Evolutionary conservation across 2,113 vertebrate species (phyloP), one percentile per base, ranked within the genome.

Genomic region (Nibea coibor): DNA sequence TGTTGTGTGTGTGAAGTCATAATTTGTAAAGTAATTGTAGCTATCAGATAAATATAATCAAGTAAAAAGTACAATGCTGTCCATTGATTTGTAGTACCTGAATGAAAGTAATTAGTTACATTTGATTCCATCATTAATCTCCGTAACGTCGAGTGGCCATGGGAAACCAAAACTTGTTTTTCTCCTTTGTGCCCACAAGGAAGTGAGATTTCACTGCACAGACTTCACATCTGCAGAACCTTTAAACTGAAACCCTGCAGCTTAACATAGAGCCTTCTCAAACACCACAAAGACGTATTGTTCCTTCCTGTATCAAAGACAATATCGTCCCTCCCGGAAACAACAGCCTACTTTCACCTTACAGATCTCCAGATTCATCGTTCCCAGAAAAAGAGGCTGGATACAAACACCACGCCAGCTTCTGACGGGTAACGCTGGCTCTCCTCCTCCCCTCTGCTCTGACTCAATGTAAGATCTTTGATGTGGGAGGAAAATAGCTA

Each of bases 391-490:
- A 75, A n/a, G 10, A 53, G 42, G 24, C 45, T 15, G 22, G 45
- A 75, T 24, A 59, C 10, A 0, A 62, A 61, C 64, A 43, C 28
- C 50, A 28, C 2, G 26, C 45, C 62, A 16, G 43, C 50, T 65
- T 72, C 66, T 4, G 65, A 58, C 59, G 31, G 42, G 69, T 17
- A 48, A 28, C 39, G 53, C 75, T 63, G 65, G 62, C 31, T 78
- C 53, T 16, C 39, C 63, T 87, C 26, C 43, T 87, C 26, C 43
- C 35, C 15, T 66, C 42, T 19, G 16, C 78, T 82, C 59, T 62
- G 72, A 80, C 72, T 79, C 56, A 82, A 72, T 81, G 69, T 15
- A 8, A 64, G 62, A 51, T 70, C 74, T 85, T 83, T 83, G 80
- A 88, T 75, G 78, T 81, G 66, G 63, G 48, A 64, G 47, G 4